Evolutionary conservation across 2,113 vertebrate genomes (phyloP), one percentile per base, ranked within the genome.

Genomic region (Rhegmatorhina hoffmannsi): DNA sequence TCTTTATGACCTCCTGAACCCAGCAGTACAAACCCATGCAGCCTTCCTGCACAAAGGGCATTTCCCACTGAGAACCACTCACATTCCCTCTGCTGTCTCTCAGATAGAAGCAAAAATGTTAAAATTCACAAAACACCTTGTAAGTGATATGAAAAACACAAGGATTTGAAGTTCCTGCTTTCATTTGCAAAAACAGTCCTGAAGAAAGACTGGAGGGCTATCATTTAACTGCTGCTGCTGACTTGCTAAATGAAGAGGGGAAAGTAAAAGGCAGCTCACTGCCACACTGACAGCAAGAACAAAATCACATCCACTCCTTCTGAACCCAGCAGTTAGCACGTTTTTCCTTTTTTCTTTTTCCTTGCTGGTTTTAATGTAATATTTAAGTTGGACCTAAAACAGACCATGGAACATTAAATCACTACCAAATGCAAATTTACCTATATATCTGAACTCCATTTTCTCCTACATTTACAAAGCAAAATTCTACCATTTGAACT

Each of bases 351-450:
- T 36, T 33, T 17, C 14, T 29, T 31, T 77, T 89, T 88, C 88
- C 78, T 89, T 95, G 76, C 89, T 93, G 40, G 80, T 95, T 96
- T 94, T 90, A 97, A 95, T 93, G 93, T 89, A 94, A 94, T 96
- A 97, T 97, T 93, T 95, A 96, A 96, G 93, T 96, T 95, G 90
- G 88, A 96, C 68, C 80, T 95, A 95, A 89, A 95, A 93, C 91
- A 93, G 96, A 94, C 93, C 73, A 66, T 62, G 86, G 88, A 93
- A 92, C 90, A 90, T 78, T 95, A 97, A 96, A 97, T 94, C 92
- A 96, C 90, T 92, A 94, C 90, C 95, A 96, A 96, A 96, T 97
- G 94, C 92, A 97, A 97, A 96, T 96, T 90, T 93, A 94, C 94
- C 92, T 95, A 78, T 55, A 52, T 92, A 96, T 94, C 90, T 94